Evolutionary conservation across 2,888 invertebrate species (phyloP).

Genomic region (Polymixis flavicincta): DNA sequence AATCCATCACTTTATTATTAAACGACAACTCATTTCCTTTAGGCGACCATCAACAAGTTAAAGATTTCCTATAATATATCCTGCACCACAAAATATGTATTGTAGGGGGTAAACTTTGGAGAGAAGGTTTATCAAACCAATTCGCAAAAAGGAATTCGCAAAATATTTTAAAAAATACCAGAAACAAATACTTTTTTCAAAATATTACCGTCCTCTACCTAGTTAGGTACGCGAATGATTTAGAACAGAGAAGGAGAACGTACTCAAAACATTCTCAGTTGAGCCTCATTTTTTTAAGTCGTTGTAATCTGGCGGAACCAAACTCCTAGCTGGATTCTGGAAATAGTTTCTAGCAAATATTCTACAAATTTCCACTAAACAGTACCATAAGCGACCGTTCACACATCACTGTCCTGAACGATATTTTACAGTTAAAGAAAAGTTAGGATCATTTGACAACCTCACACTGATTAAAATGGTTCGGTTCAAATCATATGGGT

Average conservation of each 20-base stretch:
- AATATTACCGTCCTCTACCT: neutral
- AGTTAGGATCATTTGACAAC: neutral
- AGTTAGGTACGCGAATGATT: too few relatives aligned
- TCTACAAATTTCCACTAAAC: neutral
- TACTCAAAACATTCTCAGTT: neutral
- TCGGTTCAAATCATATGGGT: neutral
- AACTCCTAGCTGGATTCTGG: neutral
- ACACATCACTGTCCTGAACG: neutral
- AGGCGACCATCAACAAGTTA: neutral
- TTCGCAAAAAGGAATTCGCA: neutral
- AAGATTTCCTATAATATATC: constrained; percentile 5
- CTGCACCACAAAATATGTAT: neutral
- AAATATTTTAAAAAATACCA: neutral
- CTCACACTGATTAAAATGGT: neutral
- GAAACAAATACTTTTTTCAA: neutral
- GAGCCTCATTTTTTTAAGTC: neutral
- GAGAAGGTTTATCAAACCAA: neutral
- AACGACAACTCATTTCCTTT: constrained; percentile 23
- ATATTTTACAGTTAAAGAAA: neutral
- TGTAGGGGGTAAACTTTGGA: neutral
- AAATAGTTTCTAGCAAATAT: constrained; percentile 4
- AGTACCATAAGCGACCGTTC: too few relatives aligned
- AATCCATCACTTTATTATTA: constrained; percentile 30
- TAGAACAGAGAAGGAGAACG: too few relatives aligned
- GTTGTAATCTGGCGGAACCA: too few relatives aligned